Conservation (phyloP, 2,113 vertebrate genomes). For the Crotalus horridus region DNA sequence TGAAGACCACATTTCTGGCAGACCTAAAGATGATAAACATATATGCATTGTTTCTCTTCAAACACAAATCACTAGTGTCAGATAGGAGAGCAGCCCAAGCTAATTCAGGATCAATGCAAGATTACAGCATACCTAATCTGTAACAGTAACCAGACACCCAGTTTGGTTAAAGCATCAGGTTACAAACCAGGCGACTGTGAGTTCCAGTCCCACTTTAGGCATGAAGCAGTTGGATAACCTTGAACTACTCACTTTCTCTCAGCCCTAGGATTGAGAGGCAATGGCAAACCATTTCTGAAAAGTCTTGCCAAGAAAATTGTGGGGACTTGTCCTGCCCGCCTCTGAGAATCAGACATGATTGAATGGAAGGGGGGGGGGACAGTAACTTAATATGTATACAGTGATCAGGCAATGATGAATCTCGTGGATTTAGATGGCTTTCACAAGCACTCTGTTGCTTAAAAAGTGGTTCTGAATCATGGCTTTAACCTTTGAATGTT, state of each 20-base stretch:
- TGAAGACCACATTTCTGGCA: neutral
- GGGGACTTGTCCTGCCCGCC: neutral
- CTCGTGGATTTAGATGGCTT: neutral
- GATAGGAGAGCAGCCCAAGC: neutral
- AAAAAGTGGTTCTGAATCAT: neutral
- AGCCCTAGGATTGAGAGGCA: neutral
- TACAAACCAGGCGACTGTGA: neutral
- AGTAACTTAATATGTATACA: neutral
- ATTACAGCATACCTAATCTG: neutral
- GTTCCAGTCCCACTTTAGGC: neutral
- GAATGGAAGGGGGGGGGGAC: fast-evolving
- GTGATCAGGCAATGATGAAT: neutral
- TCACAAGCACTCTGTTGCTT: neutral
- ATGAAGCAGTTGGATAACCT: neutral
- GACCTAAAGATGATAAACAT: neutral
- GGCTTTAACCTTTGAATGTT: neutral
- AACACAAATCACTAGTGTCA: neutral
- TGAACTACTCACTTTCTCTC: neutral
- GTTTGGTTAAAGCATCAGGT: neutral
- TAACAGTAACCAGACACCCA: neutral
- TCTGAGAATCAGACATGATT: neutral
- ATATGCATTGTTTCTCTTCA: neutral
- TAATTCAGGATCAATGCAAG: neutral
- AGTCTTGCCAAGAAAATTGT: neutral
- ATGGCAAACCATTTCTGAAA: neutral